Base-by-base conservation (phyloP, 2,888 invertebrate species). In the Clostera curtula region DNA sequence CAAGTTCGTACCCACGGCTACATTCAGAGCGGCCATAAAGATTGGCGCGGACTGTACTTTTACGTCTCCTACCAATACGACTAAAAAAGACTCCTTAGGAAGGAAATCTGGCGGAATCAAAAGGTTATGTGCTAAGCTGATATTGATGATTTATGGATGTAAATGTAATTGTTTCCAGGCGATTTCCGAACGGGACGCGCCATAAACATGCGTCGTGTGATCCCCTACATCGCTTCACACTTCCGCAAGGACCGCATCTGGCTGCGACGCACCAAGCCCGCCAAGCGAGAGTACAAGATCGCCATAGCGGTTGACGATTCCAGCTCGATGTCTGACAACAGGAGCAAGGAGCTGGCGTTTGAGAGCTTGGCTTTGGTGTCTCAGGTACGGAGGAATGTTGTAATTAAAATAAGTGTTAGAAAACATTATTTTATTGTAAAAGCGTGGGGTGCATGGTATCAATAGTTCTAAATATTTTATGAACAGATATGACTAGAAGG, bases 231-330 rank as follows among this genome's bases (percentile, higher is more conserved):
- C 45, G 99, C 99, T 9, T 98, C 98, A 36, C 95, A 98, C 71
- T 99, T 98, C 80, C 89, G 98, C 21, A 99, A 99, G 69, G 98
- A 99, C 68, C 97, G 98, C 70, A 99, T 99, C 57, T 99, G 99
- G 99, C 65, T 99, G 55, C 86, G 98, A 7, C 86, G 99, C 28
- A 98, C 96, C 0, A 96, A 96, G 67, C 97, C 97, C 0, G 96
- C 95, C 1, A 95, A 96, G 60, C 86, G 99, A 24, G 93, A 98
- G 49, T 99, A 99, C 73, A 97, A 97, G 70, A 95, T 98, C 24
- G 90, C 97, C 10, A 86, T 99, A 21, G 98, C 99, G 0, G 90
- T 99, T 4, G 99, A 99, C 65, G 98, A 99, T 69, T 98, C 98
- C 5, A 91, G 91, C 56, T 90, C 90, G 2, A 95, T 95, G 95